Conservation (phyloP, 2,113 vertebrate genomes). For the Scartelaos histophorus region DNA sequence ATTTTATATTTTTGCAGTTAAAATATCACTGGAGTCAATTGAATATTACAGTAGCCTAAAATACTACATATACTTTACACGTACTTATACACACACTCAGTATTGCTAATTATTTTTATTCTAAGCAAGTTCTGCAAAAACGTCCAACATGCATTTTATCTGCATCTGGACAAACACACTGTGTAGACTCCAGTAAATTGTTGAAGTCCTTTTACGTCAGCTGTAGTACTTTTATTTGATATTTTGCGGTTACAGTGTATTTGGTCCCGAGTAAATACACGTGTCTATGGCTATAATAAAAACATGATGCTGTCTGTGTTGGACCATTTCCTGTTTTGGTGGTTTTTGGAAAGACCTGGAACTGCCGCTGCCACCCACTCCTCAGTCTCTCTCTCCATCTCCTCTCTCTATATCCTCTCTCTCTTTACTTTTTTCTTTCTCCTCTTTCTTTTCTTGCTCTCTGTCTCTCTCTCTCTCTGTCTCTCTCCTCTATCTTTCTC, state of each 20-base stretch:
- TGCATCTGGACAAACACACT: neutral
- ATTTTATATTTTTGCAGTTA: no score
- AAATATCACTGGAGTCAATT: no score
- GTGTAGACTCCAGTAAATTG: neutral
- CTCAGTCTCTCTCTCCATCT: no score
- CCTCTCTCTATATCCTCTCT: no score
- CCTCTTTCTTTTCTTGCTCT: neutral
- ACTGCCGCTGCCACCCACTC: conserved; percentile 65
- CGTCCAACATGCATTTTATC: neutral
- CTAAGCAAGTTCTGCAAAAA: no score
- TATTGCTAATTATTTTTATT: no score
- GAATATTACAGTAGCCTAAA: no score
- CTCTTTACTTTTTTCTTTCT: neutral
- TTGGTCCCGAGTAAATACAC: conserved; percentile 11
- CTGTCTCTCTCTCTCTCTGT: no score
- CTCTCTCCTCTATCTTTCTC: no score
- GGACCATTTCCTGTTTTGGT: conserved; percentile 75
- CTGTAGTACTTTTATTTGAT: neutral
- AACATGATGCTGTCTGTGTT: conserved; percentile 43
- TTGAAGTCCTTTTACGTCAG: neutral
- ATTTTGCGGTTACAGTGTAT: neutral
- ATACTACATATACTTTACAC: no score
- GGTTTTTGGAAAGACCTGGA: conserved; percentile 54
- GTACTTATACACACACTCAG: no score
- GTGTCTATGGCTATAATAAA: conserved; percentile 54